Percentiles rank a stretch among this genome's conserved stretches.
Evolutionary conservation across 2,888 invertebrate genomes (phyloP).

Genomic region (Atrina japonica): DNA sequence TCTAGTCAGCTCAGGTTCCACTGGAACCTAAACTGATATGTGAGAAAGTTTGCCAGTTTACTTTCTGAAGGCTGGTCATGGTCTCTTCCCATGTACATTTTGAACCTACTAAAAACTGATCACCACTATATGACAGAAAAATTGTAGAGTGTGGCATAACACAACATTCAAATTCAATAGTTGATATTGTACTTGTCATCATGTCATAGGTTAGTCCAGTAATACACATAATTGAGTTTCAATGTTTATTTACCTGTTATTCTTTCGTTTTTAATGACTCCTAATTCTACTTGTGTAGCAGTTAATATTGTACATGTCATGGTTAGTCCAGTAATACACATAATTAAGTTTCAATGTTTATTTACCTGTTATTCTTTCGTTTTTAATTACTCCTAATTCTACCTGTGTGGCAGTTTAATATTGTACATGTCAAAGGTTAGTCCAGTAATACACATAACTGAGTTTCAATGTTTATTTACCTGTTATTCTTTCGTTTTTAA

Average conservation of each 20-base stretch:
- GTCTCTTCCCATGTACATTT: too few species aligned
- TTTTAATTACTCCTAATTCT: conserved; percentile 73
- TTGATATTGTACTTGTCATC: too few species aligned
- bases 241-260: conserved; percentile 73
- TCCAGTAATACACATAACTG: conserved; percentile 77
- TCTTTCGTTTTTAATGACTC: conserved; percentile 73
- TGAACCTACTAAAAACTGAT: too few species aligned
- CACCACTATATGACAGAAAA: too few species aligned
- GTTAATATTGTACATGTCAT: conserved; percentile 78
- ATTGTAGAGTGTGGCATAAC: too few species aligned
- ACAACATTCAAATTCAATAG: conserved; percentile 78
- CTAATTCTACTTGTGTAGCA: conserved; percentile 72
- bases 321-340: conserved; percentile 77
- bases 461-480: too few species aligned
- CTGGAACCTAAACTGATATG: too few species aligned
- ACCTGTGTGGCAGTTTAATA: conserved; percentile 76
- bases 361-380: too few species aligned
- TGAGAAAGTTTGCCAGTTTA: too few species aligned
- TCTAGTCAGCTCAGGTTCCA: too few species aligned
- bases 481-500: conserved; percentile 71
- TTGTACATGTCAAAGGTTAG: conserved; percentile 77
- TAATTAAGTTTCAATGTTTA: too few species aligned
- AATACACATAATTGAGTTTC: conserved; percentile 78
- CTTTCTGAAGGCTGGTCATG: too few species aligned
- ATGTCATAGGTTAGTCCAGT: conserved; percentile 76